Base-by-base conservation (phyloP, 2,888 invertebrate species). In the Dolichomitus sp. region DNA sequence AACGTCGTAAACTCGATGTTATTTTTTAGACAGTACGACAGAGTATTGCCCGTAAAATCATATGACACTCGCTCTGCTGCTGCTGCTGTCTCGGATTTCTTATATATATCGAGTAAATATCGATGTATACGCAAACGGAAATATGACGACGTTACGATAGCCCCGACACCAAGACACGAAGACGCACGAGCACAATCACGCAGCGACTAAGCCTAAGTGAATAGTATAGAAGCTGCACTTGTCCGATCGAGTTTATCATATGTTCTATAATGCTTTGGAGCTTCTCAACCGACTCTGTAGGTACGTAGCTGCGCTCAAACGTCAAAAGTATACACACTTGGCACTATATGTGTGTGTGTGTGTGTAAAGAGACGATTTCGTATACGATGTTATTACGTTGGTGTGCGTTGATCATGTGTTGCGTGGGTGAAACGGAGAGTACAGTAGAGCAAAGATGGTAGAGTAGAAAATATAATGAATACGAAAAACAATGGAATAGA, bases 1-100 rank as follows among this genome's bases (percentile, higher is more conserved):
- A 9, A 33, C 33, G 9, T 63, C 75, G 75, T 75, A 69, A 69
- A 45, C 45, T 63, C 63, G 54, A 19, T 73, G 30, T 77, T 73
- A 61, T 75, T 75, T n/a, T 27, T 30, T 27, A 5, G 12, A 27
- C 52, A 23, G 9, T 19, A 50, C 23, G n/a, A 6, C 1, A 12
- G n/a, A 7, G n/a, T 30, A 57, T 57, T 12, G 27, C 11, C 12
- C 59, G 30, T 59, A 45, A 30, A 57, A 42, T 72, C 70, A 59
- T 72, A 45, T 72, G 70, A 72, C 70, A 33, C 45, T n/a, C 27
- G 27, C 11, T 14, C 33, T n/a, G 33, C 17, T 27, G 6, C 9
- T n/a, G 33, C n/a, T n/a, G n/a, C n/a, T 14, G n/a, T 33, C n/a
- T 17, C 6, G n/a, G 7, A 30, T n/a, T 6, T 59, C 4, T 33